A percentile compares a stretch with the other conserved stretches of the same genome.
Conservation (phyloP, 2,797 vertebrate genomes). For the Rhyacichthys aspro region DNA sequence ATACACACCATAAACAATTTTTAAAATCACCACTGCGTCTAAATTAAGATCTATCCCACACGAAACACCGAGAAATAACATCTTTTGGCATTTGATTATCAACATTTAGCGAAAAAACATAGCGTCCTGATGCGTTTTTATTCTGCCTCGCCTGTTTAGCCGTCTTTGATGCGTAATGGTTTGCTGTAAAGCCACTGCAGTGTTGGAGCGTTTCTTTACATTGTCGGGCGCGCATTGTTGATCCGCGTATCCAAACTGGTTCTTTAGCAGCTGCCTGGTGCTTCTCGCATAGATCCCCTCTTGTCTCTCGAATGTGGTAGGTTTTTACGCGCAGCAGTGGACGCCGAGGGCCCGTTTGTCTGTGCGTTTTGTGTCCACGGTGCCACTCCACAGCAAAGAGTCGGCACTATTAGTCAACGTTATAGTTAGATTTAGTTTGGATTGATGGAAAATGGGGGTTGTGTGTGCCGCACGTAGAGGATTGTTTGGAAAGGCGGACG, state of each 20-base stretch:
- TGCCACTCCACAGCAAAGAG: neutral
- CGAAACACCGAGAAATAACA: neutral
- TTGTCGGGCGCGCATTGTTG: neutral
- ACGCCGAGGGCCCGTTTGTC: constrained; percentile 7
- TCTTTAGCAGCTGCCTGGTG: neutral
- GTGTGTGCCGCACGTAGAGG: neutral
- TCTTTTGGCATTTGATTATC: neutral
- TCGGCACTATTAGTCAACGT: neutral
- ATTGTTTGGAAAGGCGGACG: neutral
- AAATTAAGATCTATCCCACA: neutral
- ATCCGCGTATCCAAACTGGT: neutral
- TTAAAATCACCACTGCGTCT: no score
- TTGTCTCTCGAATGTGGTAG: neutral
- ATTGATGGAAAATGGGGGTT: neutral
- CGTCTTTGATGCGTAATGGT: constrained; percentile 7
- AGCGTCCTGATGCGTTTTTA: no score
- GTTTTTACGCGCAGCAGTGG: neutral
- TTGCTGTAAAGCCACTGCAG: constrained; percentile 1
- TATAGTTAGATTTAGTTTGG: neutral
- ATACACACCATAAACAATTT: neutral
- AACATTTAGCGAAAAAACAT: neutral
- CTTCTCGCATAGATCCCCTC: neutral
- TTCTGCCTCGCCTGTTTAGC: neutral
- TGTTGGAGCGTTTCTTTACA: constrained; percentile 1
- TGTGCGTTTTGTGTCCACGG: neutral